Percentiles rank a stretch among this genome's conserved stretches.
These are phyloP conservation scores for Folsomia candida DNA, from an alignment of 2,888 invertebrate genomes.

Conservation along the genomic window DNA sequence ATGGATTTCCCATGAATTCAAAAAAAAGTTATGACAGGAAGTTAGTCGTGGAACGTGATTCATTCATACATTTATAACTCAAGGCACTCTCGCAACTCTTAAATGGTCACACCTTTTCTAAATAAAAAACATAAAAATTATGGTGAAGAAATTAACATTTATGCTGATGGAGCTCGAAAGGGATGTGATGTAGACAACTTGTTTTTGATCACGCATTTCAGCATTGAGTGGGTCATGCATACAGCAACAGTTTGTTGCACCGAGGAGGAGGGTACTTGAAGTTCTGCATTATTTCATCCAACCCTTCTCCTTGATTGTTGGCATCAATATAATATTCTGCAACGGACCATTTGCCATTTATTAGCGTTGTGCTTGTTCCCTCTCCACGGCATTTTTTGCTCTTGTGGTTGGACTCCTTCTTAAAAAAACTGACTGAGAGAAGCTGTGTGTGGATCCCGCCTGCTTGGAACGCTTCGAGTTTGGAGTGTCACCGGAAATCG, in stretches of 20 bases:
- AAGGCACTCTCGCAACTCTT: neutral
- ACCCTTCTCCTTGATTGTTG: too few relatives aligned
- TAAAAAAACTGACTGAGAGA: constrained; percentile 2
- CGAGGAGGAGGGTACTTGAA: too few relatives aligned
- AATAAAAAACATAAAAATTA: neutral
- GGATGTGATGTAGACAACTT: neutral
- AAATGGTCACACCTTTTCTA: neutral
- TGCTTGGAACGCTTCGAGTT: neutral
- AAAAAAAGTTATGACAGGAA: neutral
- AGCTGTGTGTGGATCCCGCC: neutral
- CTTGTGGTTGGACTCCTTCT: neutral
- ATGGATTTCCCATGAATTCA: neutral
- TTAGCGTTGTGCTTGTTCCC: neutral
- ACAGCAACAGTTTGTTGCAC: neutral
- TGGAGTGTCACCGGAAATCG: constrained; percentile 49
- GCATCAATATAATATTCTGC: neutral
- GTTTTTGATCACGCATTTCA: neutral
- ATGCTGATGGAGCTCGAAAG: neutral
- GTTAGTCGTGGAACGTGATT: neutral
- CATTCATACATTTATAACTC: neutral
- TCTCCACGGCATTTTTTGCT: neutral
- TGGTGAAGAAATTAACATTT: neutral
- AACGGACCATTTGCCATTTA: neutral
- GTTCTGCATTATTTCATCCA: too few relatives aligned
- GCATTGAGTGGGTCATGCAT: neutral